A percentile compares a stretch with the other conserved stretches of the same genome.
These are phyloP conservation scores for Eupleurogrammus muticus DNA, from an alignment of 2,797 vertebrate species.

Conservation along the genomic window DNA sequence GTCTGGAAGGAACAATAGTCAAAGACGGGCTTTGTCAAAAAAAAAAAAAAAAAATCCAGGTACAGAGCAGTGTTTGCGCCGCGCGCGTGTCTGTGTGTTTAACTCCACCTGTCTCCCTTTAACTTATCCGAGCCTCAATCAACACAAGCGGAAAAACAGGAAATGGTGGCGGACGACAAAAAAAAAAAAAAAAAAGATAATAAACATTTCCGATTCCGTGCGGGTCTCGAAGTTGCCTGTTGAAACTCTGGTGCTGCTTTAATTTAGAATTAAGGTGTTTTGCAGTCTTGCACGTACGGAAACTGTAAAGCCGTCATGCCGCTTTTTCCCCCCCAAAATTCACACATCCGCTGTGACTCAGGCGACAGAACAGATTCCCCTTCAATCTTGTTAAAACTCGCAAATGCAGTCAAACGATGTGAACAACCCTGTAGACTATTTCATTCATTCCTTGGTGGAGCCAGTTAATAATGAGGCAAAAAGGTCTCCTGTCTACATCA, in stretches of 20 bases:
- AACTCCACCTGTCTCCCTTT: constrained; percentile 43
- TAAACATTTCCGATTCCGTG: constrained; percentile 19
- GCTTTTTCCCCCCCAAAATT: constrained; percentile 16
- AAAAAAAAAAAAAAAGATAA: constrained; percentile 44
- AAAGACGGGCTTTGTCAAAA: constrained; percentile 59
- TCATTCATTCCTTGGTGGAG: constrained; percentile 45
- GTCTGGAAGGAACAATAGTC: constrained; percentile 47
- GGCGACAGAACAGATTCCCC: constrained; percentile 32
- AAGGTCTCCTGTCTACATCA: constrained; percentile 59
- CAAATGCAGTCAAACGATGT: constrained; percentile 37
- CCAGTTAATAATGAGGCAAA: constrained; percentile 60
- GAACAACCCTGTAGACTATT: constrained; percentile 31
- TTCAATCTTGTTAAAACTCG: constrained; percentile 34
- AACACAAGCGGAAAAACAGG: constrained; percentile 26
- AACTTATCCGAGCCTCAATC: constrained; percentile 28
- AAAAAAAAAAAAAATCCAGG: constrained; percentile 34
- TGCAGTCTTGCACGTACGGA: background rate
- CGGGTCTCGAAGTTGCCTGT: constrained; percentile 1
- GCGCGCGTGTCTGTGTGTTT: too few species aligned
- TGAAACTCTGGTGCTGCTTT: background rate
- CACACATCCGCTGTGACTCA: constrained; percentile 23
- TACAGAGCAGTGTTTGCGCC: constrained; percentile 40
- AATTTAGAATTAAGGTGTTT: background rate
- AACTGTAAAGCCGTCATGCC: constrained; percentile 8
- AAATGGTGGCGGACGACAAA: constrained; percentile 24